Evolutionary conservation across 2,113 vertebrate genomes (phyloP), one percentile per base, ranked within the genome.

Genomic region (Mohoua ochrocephala): DNA sequence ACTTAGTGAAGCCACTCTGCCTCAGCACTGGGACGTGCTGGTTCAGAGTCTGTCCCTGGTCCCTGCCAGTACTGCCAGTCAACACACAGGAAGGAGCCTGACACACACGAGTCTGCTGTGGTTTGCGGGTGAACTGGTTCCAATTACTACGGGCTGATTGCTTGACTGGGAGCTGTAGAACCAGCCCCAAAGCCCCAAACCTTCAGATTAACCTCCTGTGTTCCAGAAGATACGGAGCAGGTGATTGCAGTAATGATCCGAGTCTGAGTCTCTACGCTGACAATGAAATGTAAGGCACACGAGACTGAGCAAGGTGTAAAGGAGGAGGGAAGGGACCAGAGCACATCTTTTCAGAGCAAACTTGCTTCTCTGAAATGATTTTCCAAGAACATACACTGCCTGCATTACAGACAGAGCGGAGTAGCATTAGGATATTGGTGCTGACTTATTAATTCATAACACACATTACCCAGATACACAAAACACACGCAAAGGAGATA

Each of bases 101-200:
- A 87, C 50, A 53, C 57, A 91, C 17, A 73, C 21, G 2, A 91
- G 82, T 15, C 89, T 89, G 37, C 75, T 86, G 96, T 80, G 95
- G 95, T 95, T 96, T 95, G 95, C 59, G 92, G 92, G 95, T 64
- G 95, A 96, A 91, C 84, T 93, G 95, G 85, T 91, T 96, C 92
- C 95, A 94, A 85, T 95, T 91, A 86, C 84, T 50, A 15, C 5
- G 61, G 13, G 90, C 79, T 94, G 84, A 91, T 53, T 63, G 87
- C 93, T 73, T 47, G 70, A 83, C 82, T 74, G 89, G 92, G 84
- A 97, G 86, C 92, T 93, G 84, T 0, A 87, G 65, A 81, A 80
- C 77, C 39, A 52, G 69, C 79, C 84, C 80, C 78, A 75, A 73
- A 93, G 87, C 54, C 54, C 71, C 80, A 87, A 27, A 91, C 50